Evolutionary conservation across 1,140 invertebrate genomes (phyloP).

Genomic region (Cyclargus thomasi): DNA sequence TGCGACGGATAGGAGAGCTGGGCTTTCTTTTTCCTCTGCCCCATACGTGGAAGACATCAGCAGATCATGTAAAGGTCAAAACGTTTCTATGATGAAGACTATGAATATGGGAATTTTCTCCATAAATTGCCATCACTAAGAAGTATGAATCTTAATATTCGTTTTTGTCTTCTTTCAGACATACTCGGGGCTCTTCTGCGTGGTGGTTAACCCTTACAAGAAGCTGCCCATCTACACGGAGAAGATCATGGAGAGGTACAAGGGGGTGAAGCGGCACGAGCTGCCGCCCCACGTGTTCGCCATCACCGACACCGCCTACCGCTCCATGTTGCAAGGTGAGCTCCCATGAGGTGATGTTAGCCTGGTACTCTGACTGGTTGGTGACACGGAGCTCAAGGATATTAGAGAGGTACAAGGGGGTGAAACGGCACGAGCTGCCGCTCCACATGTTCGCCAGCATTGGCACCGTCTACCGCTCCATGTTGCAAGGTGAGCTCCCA

Average conservation of each 20-base stretch:
- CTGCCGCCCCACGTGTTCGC: constrained; percentile 99
- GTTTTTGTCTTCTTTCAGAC: constrained; percentile 90
- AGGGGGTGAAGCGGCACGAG: constrained; percentile 99
- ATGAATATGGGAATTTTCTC: no score
- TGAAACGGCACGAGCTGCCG: constrained; percentile 98
- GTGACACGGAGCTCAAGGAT: constrained; percentile 95
- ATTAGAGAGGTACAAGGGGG: constrained; percentile 99
- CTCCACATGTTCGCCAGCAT: constrained; percentile 99
- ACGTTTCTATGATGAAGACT: no score
- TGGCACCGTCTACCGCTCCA: constrained; percentile 94
- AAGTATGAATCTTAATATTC: no score
- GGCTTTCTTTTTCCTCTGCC: not conserved
- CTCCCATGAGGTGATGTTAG: not conserved
- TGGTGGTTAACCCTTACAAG: constrained; percentile 99
- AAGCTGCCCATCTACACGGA: constrained; percentile 99
- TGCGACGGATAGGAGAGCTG: not conserved
- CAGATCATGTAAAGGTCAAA: not conserved
- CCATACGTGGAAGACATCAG: not conserved
- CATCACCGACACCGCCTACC: constrained; percentile 98
- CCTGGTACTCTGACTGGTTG: no score
- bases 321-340: constrained; percentile 98
- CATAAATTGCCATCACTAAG: no score
- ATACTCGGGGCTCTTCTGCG: constrained; percentile 99
- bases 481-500: constrained; percentile 95
- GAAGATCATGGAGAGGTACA: constrained; percentile 99